A percentile compares a stretch with the other conserved stretches of the same genome.
Conservation (phyloP, 1,140 invertebrate genomes). For the Ceratina calcarata region DNA sequence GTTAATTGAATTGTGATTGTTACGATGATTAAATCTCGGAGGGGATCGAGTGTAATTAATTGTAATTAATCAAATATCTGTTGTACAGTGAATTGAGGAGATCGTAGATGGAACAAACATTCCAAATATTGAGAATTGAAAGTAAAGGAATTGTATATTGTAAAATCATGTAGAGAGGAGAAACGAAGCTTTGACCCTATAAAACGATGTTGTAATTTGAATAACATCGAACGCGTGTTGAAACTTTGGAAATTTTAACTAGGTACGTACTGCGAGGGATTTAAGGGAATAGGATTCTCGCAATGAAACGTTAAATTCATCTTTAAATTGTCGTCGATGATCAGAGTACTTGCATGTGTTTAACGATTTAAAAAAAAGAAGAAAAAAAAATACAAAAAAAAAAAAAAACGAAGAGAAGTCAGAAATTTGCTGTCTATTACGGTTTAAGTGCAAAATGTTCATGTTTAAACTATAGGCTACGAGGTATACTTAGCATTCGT, state of each 20-base stretch:
- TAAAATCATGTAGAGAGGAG: not conserved
- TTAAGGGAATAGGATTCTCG: not conserved
- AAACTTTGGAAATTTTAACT: no score
- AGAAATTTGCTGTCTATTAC: not conserved
- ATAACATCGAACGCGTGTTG: no score
- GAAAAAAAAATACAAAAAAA: not conserved
- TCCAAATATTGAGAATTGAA: slow-evolving; percentile 15
- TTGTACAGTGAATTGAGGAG: not conserved
- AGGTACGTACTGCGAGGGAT: no score
- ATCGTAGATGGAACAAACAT: not conserved
- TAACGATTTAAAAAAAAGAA: not conserved
- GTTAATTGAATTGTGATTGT: not conserved
- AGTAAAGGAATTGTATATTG: slow-evolving; percentile 20
- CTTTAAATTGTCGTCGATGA: no score
- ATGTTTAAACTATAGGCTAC: not conserved
- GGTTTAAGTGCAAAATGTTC: not conserved
- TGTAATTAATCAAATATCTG: slow-evolving; percentile 6
- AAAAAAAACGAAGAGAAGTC: not conserved
- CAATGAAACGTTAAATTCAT: not conserved
- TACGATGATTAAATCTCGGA: not conserved
- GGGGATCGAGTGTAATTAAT: slow-evolving; percentile 18
- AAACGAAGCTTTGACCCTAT: no score
- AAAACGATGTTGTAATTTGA: no score
- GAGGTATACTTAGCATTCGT: not conserved
- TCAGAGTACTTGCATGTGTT: not conserved